phyloP scores from a whole-genome alignment of 2,888 invertebrate species.

The Carpatolechia fugitivella region DNA sequence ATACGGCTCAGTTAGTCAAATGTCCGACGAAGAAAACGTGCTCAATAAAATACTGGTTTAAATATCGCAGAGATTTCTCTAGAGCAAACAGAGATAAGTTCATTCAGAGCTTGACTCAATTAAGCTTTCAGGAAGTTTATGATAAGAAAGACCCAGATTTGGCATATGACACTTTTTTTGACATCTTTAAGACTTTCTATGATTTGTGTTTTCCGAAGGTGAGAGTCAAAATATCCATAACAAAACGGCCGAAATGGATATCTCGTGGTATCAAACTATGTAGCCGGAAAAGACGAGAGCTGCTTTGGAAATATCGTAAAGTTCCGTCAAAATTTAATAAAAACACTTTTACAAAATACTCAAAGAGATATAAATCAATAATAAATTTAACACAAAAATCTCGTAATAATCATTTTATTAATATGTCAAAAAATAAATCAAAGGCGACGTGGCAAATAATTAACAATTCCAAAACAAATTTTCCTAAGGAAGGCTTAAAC shows the following conservation, averaged over 20 bases:
- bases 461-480: background rate
- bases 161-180: slow-evolving; percentile 2
- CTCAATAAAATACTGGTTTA: background rate
- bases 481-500: background rate
- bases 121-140: slow-evolving; percentile 9
- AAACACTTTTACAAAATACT: background rate
- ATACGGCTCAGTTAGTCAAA: slow-evolving; percentile 8
- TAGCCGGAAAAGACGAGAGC: background rate
- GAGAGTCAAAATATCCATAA: background rate
- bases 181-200: slow-evolving; percentile 5
- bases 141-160: background rate
- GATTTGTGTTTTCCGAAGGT: background rate
- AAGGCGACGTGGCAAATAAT: background rate
- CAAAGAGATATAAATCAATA: background rate
- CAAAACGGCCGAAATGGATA: slow-evolving; percentile 2
- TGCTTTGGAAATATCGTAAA: background rate
- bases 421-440: background rate
- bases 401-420: background rate
- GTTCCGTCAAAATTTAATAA: background rate
- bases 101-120: background rate
- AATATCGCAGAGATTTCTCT: slow-evolving; percentile 3
- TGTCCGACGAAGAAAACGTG: slow-evolving; percentile 11
- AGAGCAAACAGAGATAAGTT: slow-evolving; percentile 1
- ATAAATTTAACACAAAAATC: slow-evolving; percentile 4
- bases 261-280: background rate